Evolutionary conservation across 2,113 vertebrate genomes (phyloP).

Genomic region (Lonchura striata): DNA sequence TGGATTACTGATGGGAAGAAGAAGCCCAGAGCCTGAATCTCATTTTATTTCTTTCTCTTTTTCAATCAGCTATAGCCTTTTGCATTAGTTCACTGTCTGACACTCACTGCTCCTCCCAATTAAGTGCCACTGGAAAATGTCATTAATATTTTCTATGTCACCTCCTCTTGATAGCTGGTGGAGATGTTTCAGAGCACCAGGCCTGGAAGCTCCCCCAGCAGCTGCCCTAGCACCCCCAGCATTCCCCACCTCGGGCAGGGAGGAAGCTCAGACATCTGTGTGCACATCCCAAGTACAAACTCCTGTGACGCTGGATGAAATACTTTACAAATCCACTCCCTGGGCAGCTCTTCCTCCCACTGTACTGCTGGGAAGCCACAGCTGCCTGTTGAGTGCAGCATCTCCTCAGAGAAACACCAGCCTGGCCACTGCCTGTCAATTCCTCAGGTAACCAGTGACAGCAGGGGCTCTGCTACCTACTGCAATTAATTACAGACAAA

Average conservation of each 20-base stretch:
- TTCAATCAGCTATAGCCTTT: not conserved
- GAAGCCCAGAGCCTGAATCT: not conserved
- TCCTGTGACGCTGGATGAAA: accelerated
- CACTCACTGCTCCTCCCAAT: not conserved
- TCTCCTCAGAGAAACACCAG: not conserved
- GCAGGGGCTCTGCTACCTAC: not conserved
- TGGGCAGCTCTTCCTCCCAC: not conserved
- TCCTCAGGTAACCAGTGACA: not conserved
- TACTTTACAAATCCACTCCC: not conserved
- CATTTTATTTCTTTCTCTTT: slow-evolving; percentile 6
- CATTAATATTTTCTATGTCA: not conserved
- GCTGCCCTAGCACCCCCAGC: not conserved
- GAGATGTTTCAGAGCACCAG: not conserved
- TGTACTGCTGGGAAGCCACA: not conserved
- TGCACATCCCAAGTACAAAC: not conserved
- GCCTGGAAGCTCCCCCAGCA: not conserved
- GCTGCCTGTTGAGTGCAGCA: not conserved
- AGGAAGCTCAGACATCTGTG: not conserved
- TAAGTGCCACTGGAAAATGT: not conserved
- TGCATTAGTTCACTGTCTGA: not conserved
- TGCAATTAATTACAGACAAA: not conserved
- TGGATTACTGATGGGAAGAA: not conserved
- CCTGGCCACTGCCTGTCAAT: not conserved
- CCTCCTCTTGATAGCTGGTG: not conserved
- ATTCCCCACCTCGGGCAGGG: accelerated